Percentiles rank a stretch among this genome's conserved stretches.
Conservation (phyloP, 2,797 vertebrate species). For the Pelochelys cantorii region DNA sequence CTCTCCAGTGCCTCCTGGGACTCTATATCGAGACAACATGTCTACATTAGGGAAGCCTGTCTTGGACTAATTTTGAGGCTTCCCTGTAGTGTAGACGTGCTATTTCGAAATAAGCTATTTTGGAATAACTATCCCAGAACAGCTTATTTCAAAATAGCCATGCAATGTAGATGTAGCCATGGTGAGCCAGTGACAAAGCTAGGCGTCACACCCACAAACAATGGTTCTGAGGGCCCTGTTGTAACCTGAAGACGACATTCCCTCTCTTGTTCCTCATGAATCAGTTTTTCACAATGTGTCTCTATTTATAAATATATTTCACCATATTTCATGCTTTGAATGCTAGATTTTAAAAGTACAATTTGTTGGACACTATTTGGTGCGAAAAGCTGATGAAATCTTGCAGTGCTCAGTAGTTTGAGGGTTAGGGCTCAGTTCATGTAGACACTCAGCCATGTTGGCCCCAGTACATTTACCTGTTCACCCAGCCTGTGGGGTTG, state of each 20-base stretch:
- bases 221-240: neutral
- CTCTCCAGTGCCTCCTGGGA: no score
- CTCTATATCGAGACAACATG: no score
- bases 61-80: no score
- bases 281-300: neutral
- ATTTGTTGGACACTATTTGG: neutral
- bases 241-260: constrained; percentile 58
- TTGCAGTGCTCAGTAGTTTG: fast-evolving
- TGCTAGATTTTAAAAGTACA: neutral
- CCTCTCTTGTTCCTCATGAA: constrained; percentile 44
- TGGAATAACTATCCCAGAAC: no score
- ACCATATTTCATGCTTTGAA: neutral
- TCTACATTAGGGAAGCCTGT: no score
- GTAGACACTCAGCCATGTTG: neutral
- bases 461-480: neutral
- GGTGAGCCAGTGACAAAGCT: constrained; percentile 30
- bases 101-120: no score
- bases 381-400: neutral
- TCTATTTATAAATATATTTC: neutral
- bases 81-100: no score
- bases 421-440: neutral
- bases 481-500: neutral
- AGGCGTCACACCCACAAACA: constrained; percentile 43
- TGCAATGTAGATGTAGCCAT: fast-evolving
- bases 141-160: no score